Percentiles rank a stretch among this genome's conserved stretches.
Conservation (phyloP, 2,797 vertebrate genomes). For the Austrolebias charrua region DNA sequence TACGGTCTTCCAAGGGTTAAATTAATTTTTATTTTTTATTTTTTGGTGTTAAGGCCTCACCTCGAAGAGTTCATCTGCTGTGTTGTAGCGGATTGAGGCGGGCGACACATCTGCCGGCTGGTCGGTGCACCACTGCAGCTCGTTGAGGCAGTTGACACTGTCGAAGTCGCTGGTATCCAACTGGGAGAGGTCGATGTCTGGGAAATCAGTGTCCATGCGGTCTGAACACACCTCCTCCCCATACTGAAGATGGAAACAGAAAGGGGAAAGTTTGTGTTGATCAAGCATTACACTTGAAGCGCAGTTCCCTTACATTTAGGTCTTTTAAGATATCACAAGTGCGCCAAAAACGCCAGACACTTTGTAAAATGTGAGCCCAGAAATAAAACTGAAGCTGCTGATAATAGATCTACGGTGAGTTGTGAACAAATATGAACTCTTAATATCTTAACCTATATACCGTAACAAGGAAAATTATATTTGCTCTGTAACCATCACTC, state of each 20-base stretch:
- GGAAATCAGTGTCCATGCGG: constrained; percentile 92
- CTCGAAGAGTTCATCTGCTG: constrained; percentile 92
- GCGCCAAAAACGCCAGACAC: constrained; percentile 10
- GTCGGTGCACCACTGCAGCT: constrained; percentile 93
- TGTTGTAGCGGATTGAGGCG: constrained; percentile 88
- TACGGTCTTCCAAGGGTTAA: no score
- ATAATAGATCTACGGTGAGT: constrained; percentile 22
- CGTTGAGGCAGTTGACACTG: constrained; percentile 90
- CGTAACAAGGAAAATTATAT: constrained; percentile 17
- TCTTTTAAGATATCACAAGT: constrained; percentile 19
- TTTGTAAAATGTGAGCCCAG: constrained; percentile 1
- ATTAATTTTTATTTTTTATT: no score
- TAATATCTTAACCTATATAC: constrained; percentile 16
- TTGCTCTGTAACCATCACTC: constrained; percentile 9
- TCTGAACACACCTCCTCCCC: constrained; percentile 89
- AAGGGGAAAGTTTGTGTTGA: constrained; percentile 40
- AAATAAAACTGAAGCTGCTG: constrained; percentile 30
- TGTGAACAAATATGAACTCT: constrained; percentile 2
- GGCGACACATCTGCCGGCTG: constrained; percentile 83
- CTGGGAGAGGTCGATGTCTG: constrained; percentile 97
- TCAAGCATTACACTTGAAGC: constrained; percentile 54
- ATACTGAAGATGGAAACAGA: constrained; percentile 72
- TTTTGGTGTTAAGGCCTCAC: constrained; percentile 63
- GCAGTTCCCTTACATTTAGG: constrained; percentile 17
- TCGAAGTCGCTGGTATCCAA: constrained; percentile 95